Evolutionary conservation across 1,140 invertebrate species (phyloP).

Genomic region (Lutraria rhynchaena): DNA sequence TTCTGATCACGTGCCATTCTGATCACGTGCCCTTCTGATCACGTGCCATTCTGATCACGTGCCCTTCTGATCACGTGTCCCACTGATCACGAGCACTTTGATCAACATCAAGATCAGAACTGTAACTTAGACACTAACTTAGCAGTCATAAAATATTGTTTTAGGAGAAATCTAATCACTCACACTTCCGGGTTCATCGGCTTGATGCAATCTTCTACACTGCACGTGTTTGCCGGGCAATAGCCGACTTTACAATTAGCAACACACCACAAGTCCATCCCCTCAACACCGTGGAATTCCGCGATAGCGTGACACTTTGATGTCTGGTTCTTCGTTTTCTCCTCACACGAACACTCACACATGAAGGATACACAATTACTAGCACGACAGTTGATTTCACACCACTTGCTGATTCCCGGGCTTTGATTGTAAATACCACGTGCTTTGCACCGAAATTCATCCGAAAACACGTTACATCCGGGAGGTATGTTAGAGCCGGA

Average conservation of each 20-base stretch:
- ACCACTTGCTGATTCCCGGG: slow-evolving; percentile 54
- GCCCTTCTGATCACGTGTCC: too few relatives aligned
- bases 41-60: too few relatives aligned
- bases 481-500: slow-evolving; percentile 15
- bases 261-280: slow-evolving; percentile 56
- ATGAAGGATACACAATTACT: slow-evolving; percentile 55
- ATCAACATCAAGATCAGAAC: too few relatives aligned
- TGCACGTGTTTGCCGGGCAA: slow-evolving; percentile 54
- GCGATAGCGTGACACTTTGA: slow-evolving; percentile 54
- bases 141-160: too few relatives aligned
- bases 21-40: too few relatives aligned
- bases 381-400: slow-evolving; percentile 57
- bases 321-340: slow-evolving; percentile 13
- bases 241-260: slow-evolving; percentile 59
- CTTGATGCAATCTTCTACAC: slow-evolving; percentile 34
- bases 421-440: slow-evolving; percentile 53
- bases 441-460: slow-evolving; percentile 53
- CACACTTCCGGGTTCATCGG: background rate
- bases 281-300: slow-evolving; percentile 49
- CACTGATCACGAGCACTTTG: too few relatives aligned
- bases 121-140: too few relatives aligned
- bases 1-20: too few relatives aligned
- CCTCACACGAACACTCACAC: slow-evolving; percentile 57
- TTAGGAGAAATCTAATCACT: too few relatives aligned
- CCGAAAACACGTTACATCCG: slow-evolving; percentile 45